Evolutionary conservation across 2,888 invertebrate genomes (phyloP), one percentile per base, ranked within the genome.

Genomic region (Meteorus colon): DNA sequence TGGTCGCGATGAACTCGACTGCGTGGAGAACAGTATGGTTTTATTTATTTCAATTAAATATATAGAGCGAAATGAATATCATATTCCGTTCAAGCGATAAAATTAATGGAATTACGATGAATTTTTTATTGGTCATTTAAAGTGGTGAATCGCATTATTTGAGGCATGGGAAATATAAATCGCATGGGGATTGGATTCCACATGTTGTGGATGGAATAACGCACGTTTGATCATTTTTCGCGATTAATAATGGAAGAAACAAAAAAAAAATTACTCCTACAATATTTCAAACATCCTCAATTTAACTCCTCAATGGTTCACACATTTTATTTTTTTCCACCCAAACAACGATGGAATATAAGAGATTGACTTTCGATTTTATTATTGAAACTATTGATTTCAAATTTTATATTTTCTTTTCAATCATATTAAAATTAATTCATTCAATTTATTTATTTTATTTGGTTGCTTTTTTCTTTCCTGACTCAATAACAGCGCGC

Each of bases 1-100:
- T 90, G 92, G 92, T 82, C 93, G 93, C 75, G 96, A 96, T 89
- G 96, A 96, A 89, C 90, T 92, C 82, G 91, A 93, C 88, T 96
- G 96, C 90, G 87, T 60, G 51, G 68, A 59, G 69, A 77, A 81
- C 79, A 77, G 84, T 84, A 84, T 79, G 84, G 78, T 78, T 77
- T 67, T 72, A 24, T 55, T 51, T 59, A 55, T 45, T 75, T 78
- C 67, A 55, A 55, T 73, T 51, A 48, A 72, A 10, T 72, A 31
- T 55, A 51, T 55, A 10, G 24, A n/a, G 34, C n/a, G 14, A 55
- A 29, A 4, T 24, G 19, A 55, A 55, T 24, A 55, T 19, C n/a
- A 51, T 14, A n/a, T 29, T 65, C 37, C 37, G 8, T 19, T 6
- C 41, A 65, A 41, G 19, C 6, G 41, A 10, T 37, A n/a, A 16